Percentiles rank a stretch among this genome's conserved stretches.
Evolutionary conservation across 2,888 invertebrate genomes (phyloP).

Genomic region (Xestia ashworthii): DNA sequence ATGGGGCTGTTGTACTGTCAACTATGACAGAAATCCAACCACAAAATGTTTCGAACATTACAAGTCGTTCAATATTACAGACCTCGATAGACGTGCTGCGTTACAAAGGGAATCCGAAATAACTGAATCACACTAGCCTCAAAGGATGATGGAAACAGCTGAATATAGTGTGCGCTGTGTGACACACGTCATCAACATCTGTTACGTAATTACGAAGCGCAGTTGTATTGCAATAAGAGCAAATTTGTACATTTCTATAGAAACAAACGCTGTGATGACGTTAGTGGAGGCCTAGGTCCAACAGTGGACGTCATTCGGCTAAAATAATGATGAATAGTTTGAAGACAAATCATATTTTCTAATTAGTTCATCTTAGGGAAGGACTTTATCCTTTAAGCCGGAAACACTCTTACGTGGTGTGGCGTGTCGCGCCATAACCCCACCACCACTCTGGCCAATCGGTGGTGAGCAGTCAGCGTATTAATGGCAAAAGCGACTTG

Average conservation of each 20-base stretch:
- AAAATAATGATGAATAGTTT: not conserved
- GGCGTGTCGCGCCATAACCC: too few species aligned
- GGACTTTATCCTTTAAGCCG: not conserved
- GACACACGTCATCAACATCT: slow-evolving; percentile 26
- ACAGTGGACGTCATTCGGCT: not conserved
- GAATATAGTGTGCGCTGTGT: not conserved
- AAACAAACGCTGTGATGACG: not conserved
- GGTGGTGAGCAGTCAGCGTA: too few species aligned
- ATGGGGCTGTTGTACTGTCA: too few species aligned
- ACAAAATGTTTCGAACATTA: not conserved
- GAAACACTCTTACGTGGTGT: too few species aligned
- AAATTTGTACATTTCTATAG: not conserved
- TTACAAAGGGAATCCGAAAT: slow-evolving; percentile 48
- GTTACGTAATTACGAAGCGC: slow-evolving; percentile 27
- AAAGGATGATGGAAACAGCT: slow-evolving; percentile 3
- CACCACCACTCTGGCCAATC: too few species aligned
- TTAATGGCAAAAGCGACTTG: not conserved
- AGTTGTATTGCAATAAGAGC: not conserved
- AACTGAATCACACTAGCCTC: slow-evolving; percentile 40
- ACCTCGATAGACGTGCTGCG: slow-evolving; percentile 15
- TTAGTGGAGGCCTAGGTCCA: not conserved
- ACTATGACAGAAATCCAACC: not conserved
- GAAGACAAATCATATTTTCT: not conserved
- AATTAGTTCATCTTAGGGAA: not conserved
- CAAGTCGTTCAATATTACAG: slow-evolving; percentile 16